Percentiles rank a stretch among this genome's conserved stretches.
Conservation (phyloP, 2,888 invertebrate species). For the Barypeithes pellucidus region DNA sequence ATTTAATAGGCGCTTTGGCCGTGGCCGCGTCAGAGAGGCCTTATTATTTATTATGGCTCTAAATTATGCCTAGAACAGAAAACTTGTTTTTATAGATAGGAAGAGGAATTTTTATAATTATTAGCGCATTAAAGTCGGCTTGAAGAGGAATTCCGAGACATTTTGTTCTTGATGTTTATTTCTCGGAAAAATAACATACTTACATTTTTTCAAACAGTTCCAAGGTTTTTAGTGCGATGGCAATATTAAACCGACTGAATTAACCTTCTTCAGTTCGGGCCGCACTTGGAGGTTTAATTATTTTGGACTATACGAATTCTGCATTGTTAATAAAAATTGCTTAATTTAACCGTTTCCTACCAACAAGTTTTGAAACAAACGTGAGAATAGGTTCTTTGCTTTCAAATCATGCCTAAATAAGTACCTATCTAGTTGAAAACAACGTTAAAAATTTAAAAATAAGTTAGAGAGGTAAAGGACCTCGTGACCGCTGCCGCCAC, state of each 20-base stretch:
- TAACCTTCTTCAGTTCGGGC: too few species aligned
- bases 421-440: not conserved
- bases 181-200: not conserved
- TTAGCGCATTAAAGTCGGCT: constrained; percentile 29
- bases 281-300: too few species aligned
- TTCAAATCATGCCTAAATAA: not conserved
- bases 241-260: too few species aligned
- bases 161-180: not conserved
- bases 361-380: not conserved
- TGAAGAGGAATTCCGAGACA: not conserved
- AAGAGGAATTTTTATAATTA: constrained; percentile 29
- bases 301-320: too few species aligned
- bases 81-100: constrained; percentile 29
- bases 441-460: constrained; percentile 15
- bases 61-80: constrained; percentile 22
- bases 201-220: too few species aligned
- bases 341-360: too few species aligned
- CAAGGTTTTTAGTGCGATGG: too few species aligned
- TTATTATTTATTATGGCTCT: constrained; percentile 33
- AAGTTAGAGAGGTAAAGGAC: constrained; percentile 39
- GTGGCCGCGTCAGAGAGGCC: constrained; percentile 9
- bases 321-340: too few species aligned
- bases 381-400: not conserved
- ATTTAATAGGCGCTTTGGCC: constrained; percentile 29
- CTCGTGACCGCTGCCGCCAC: constrained; percentile 29